phyloP scores from a whole-genome alignment of 1,140 invertebrate species.

The Chironomus striatipennis region DNA sequence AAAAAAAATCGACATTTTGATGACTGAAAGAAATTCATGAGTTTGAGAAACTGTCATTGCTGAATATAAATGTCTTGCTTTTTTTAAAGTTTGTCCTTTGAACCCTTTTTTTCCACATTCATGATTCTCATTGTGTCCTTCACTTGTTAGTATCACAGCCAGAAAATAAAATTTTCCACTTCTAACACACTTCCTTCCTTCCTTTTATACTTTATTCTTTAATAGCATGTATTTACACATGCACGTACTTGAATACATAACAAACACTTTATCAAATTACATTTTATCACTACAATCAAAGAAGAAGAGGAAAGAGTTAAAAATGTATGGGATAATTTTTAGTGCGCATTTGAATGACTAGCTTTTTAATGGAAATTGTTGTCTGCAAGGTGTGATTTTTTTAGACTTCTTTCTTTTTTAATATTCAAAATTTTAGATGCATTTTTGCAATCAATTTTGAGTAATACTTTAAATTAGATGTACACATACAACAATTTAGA shows the following conservation, averaged over 20 bases:
- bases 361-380: too few species aligned
- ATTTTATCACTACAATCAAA: slow-evolving; percentile 14
- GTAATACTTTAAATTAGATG: too few species aligned
- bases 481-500: too few species aligned
- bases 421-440: too few species aligned
- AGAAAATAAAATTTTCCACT: background rate
- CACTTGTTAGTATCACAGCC: background rate
- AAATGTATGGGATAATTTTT: too few species aligned
- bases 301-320: background rate
- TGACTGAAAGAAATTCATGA: background rate
- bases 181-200: background rate
- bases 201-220: background rate
- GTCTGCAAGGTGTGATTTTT: too few species aligned
- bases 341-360: too few species aligned
- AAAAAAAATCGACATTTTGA: background rate
- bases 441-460: too few species aligned
- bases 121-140: too few species aligned
- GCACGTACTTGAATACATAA: background rate
- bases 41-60: background rate
- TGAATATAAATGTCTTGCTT: background rate
- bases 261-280: background rate
- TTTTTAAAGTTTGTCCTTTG: background rate
- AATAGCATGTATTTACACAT: too few species aligned
- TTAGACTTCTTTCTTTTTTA: too few species aligned
- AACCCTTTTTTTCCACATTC: background rate